Conservation (phyloP, 2,888 invertebrate species). For the Therioaphis trifolii region DNA sequence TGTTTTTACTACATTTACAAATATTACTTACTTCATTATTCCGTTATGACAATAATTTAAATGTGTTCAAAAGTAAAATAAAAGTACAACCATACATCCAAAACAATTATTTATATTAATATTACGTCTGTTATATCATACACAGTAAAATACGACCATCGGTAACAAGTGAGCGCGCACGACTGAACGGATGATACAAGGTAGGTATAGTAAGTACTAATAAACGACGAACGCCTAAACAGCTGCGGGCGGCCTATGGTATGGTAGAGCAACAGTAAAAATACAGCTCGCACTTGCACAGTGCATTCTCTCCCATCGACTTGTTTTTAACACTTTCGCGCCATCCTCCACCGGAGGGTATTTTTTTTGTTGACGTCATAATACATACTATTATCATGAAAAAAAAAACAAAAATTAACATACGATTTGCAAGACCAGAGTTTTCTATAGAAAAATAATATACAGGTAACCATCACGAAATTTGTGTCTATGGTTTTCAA, state of each 20-base stretch:
- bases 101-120: background rate
- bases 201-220: background rate
- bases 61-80: constrained; percentile 2
- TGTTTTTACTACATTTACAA: too few relatives aligned
- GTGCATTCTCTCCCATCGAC: background rate
- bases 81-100: background rate
- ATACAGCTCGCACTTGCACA: background rate
- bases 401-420: constrained; percentile 4
- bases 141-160: background rate
- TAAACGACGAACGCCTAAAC: background rate
- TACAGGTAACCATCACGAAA: background rate
- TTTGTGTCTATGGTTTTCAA: too few relatives aligned
- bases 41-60: background rate
- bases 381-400: background rate
- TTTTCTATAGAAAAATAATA: background rate
- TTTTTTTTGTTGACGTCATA: constrained; percentile 19
- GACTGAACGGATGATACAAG: constrained; percentile 5
- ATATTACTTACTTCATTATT: background rate
- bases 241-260: background rate
- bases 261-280: constrained; percentile 6
- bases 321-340: constrained; percentile 47
- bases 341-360: constrained; percentile 31
- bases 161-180: background rate
- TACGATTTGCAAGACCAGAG: background rate
- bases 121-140: background rate